These are phyloP conservation scores for Corythornis madagascariensis DNA, from an alignment of 2,113 vertebrate genomes.

Conservation along the genomic window DNA sequence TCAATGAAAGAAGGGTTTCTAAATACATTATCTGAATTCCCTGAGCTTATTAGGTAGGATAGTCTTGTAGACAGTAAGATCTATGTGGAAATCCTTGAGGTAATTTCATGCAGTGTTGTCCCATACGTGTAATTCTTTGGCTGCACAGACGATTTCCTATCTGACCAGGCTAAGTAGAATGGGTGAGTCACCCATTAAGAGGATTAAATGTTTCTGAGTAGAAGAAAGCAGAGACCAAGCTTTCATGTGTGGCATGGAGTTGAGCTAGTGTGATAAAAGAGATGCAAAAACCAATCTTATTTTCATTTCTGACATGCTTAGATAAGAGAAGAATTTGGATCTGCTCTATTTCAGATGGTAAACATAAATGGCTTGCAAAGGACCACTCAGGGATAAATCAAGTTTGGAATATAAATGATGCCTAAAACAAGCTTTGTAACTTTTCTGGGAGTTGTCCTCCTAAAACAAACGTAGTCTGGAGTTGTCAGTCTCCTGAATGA, in stretches of 20 bases:
- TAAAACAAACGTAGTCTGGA: neutral
- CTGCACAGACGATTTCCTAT: slow-evolving; percentile 29
- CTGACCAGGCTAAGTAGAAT: slow-evolving; percentile 1
- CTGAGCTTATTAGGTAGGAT: slow-evolving; percentile 27
- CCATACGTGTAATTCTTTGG: slow-evolving; percentile 32
- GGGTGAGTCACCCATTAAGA: slow-evolving; percentile 47
- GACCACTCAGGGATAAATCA: slow-evolving; percentile 9
- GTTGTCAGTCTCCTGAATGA: neutral
- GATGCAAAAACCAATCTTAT: neutral
- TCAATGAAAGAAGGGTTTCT: slow-evolving; percentile 16
- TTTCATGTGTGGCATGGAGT: slow-evolving; percentile 10
- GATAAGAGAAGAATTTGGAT: slow-evolving; percentile 34
- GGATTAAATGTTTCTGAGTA: slow-evolving; percentile 47
- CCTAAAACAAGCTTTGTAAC: neutral
- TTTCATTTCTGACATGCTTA: slow-evolving; percentile 48
- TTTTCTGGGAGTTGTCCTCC: neutral
- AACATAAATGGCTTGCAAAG: slow-evolving; percentile 3
- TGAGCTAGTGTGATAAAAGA: neutral
- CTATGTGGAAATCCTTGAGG: slow-evolving; percentile 48
- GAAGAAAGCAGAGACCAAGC: slow-evolving; percentile 18
- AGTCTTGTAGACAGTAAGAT: neutral
- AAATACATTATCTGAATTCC: slow-evolving; percentile 35
- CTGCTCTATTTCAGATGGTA: slow-evolving; percentile 8
- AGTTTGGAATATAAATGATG: slow-evolving; percentile 7
- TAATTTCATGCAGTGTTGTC: slow-evolving; percentile 51